These are phyloP conservation scores for Amphipyra tragopoginis DNA, from an alignment of 2,888 invertebrate genomes.

Conservation along the genomic window DNA sequence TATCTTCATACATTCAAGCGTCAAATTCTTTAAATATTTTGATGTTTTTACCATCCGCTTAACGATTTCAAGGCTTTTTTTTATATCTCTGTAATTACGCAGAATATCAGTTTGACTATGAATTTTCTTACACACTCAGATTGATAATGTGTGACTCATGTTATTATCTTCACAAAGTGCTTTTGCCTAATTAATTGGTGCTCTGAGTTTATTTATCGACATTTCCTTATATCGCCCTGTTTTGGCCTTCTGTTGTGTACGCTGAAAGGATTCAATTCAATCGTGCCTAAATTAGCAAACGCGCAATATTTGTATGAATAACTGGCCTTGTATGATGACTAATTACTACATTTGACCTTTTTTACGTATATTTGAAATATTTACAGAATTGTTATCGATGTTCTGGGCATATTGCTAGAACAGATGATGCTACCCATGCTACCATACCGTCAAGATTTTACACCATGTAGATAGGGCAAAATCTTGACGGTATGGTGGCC, in stretches of 20 bases:
- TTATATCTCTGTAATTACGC: no score
- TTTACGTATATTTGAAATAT: no score
- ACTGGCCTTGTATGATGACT: no score
- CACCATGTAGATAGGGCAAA: no score
- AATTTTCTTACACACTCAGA: not conserved
- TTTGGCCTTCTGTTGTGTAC: not conserved
- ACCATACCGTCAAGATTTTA: no score
- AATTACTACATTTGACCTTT: not conserved
- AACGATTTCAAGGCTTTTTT: not conserved
- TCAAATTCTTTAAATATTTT: slow-evolving; percentile 15
- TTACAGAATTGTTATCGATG: no score
- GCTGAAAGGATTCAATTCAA: slow-evolving; percentile 13
- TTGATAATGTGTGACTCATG: slow-evolving; percentile 14
- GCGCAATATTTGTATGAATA: not conserved
- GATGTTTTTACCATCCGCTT: not conserved
- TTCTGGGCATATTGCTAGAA: no score
- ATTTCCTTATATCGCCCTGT: not conserved
- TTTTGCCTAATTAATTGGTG: slow-evolving; percentile 20
- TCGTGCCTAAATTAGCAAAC: not conserved
- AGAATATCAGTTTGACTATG: no score
- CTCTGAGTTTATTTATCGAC: slow-evolving; percentile 16
- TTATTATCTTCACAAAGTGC: slow-evolving; percentile 18
- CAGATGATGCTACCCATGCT: no score
- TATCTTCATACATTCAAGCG: not conserved
- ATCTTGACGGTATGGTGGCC: no score